Conservation (phyloP, 30 jellyfish, hydroid and myxozoan species). For the Hydractinia symbiolongicarpus region DNA sequence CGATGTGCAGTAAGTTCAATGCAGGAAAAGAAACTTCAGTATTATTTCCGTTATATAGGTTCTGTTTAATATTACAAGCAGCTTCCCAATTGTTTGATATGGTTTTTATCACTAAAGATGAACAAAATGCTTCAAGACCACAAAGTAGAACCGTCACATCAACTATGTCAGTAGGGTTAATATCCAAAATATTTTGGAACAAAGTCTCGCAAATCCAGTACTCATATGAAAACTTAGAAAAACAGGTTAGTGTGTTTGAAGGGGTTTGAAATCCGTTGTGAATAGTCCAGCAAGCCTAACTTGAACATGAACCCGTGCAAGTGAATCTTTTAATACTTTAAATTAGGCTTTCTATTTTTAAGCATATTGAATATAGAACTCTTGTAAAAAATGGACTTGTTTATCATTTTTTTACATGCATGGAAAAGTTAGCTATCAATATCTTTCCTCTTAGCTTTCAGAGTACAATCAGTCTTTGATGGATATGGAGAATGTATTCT, state of each 20-base stretch:
- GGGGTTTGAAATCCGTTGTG: no score
- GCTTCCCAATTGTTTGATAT: slow-evolving; percentile 48
- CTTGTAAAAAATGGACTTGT: no score
- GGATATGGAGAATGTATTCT: not conserved
- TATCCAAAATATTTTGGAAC: slow-evolving; percentile 67
- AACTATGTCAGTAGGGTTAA: slow-evolving; percentile 76
- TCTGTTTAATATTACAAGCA: slow-evolving; percentile 51
- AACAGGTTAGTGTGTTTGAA: slow-evolving; percentile 6
- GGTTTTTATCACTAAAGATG: not conserved
- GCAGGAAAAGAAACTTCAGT: not conserved
- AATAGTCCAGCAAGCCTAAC: no score
- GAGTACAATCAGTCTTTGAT: slow-evolving; percentile 32
- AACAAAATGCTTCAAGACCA: slow-evolving; percentile 26
- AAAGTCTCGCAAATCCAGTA: slow-evolving; percentile 43
- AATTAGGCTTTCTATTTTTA: no score
- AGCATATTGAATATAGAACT: no score
- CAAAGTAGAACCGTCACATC: slow-evolving; percentile 53
- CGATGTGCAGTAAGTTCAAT: not conserved
- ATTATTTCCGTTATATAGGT: slow-evolving; percentile 23
- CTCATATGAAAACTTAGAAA: slow-evolving; percentile 1
- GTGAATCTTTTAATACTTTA: no score
- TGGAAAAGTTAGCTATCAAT: not conserved
- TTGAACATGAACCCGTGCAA: no score
- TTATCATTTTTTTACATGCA: no score
- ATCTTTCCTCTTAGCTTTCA: slow-evolving; percentile 8